These are phyloP conservation scores for Scartelaos histophorus DNA, from an alignment of 2,113 vertebrate species.

Conservation along the genomic window DNA sequence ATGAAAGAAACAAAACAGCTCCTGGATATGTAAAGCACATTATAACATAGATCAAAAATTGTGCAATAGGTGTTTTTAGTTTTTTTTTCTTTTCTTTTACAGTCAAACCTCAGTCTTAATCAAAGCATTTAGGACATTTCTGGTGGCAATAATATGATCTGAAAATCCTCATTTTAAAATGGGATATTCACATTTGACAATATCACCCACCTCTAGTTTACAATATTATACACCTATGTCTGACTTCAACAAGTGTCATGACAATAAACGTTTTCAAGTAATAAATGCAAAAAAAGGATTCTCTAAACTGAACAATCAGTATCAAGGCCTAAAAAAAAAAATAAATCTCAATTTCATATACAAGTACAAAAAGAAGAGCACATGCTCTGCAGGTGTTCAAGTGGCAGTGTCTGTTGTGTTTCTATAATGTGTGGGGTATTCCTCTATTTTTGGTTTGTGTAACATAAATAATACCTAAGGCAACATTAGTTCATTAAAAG, in stretches of 20 bases:
- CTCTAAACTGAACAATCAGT: constrained; percentile 65
- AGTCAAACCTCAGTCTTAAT: too few relatives aligned
- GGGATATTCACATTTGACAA: too few relatives aligned
- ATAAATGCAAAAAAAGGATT: constrained; percentile 56
- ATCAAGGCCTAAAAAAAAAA: constrained; percentile 74
- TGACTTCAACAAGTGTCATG: constrained; percentile 57
- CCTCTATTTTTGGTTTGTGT: constrained; percentile 77
- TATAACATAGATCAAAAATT: too few relatives aligned
- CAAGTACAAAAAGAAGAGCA: constrained; percentile 34
- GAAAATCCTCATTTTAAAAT: too few relatives aligned
- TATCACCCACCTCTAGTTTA: not conserved
- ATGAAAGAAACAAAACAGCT: too few relatives aligned
- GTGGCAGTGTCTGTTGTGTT: constrained; percentile 40
- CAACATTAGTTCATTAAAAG: constrained; percentile 70
- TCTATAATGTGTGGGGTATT: constrained; percentile 45
- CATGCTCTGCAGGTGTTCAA: constrained; percentile 32
- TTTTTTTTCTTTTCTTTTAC: too few relatives aligned
- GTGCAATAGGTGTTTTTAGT: too few relatives aligned
- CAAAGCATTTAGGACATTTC: too few relatives aligned
- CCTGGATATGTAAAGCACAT: too few relatives aligned
- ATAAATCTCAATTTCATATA: constrained; percentile 50
- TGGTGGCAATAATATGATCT: too few relatives aligned
- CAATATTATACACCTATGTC: constrained; percentile 51
- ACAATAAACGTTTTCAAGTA: constrained; percentile 68
- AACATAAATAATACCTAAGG: constrained; percentile 81